Evolutionary conservation across 35 echinoderm and acorn worm genomes (phyloP).

Genomic region (Hemicentrotus pulcherrimus): DNA sequence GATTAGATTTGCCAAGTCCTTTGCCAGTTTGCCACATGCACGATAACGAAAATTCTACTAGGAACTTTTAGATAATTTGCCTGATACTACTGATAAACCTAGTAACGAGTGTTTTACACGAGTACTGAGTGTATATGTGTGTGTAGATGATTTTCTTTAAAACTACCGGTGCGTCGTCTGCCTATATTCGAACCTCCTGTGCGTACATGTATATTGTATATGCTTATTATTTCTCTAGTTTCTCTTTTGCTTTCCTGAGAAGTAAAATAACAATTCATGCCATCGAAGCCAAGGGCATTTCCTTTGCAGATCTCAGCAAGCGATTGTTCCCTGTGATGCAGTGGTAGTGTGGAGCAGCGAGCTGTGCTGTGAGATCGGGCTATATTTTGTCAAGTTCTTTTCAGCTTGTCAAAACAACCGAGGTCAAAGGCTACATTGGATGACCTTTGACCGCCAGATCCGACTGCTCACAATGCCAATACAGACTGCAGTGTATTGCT

Average conservation of each 20-base stretch:
- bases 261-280: constrained; percentile 33
- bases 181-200: neutral
- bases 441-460: constrained; percentile 40
- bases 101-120: neutral
- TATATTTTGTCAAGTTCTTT: constrained; percentile 12
- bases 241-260: neutral
- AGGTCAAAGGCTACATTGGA: constrained; percentile 1
- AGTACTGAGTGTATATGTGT: neutral
- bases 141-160: neutral
- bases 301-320: constrained; percentile 2
- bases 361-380: constrained; percentile 5
- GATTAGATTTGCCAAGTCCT: neutral
- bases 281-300: constrained; percentile 40
- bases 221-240: neutral
- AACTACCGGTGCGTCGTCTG: neutral
- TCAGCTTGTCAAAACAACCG: neutral
- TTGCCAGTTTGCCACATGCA: neutral
- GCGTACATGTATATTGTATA: neutral
- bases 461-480: constrained; percentile 29
- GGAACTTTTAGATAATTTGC: neutral
- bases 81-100: constrained; percentile 7
- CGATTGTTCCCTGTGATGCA: neutral
- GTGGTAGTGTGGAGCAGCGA: constrained; percentile 5
- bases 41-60: neutral
- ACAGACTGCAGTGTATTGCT: neutral